Base-by-base conservation (phyloP, 2,797 vertebrate genomes). In the Loris lydekkerianus region DNA sequence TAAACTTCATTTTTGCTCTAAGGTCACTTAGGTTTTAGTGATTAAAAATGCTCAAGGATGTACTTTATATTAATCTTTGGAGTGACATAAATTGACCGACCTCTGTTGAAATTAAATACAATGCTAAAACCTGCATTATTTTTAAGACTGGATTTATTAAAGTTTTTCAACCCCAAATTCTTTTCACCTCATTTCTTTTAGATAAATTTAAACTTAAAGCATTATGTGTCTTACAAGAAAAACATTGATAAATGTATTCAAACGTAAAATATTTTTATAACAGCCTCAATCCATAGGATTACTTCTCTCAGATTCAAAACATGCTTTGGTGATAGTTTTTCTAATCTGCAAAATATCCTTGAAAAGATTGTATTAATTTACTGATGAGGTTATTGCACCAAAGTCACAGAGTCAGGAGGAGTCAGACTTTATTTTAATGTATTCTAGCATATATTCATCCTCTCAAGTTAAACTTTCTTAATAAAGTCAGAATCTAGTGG, bases 11-110 rank as follows among this genome's bases (percentile, higher is more conserved):
- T 92, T 97, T 95, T 91, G 80, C 67, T 93, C 31, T 93, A 85
- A 96, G 94, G 96, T 97, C 94, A 91, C 67, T 67, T 56, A 93
- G 58, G 86, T 97, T 97, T 78, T 80, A 84, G 10, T 96, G 93
- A 97, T 97, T 97, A 97, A 97, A 97, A 97, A 76, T 96, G 53
- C 34, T 93, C 73, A 91, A 87, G 91, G 46, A 95, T 94, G 76
- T 40, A 84, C 43, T 97, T 95, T 63, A 63, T 94, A 89, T 97
- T 97, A 96, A 96, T 97, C 92, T 96, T 95, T 65, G 75, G 86
- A 95, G 93, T 73, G 95, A 76, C 46, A 70, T 17, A 95, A 93
- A 94, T 94, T 61, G 69, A 96, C 72, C 97, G 89, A 97, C 96
- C 97, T 97, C 46, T 83, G 29, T 17, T 86, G 58, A 96, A 97